Evolutionary conservation across 2,888 invertebrate species (phyloP).

Genomic region (Nasonovia ribisnigri): DNA sequence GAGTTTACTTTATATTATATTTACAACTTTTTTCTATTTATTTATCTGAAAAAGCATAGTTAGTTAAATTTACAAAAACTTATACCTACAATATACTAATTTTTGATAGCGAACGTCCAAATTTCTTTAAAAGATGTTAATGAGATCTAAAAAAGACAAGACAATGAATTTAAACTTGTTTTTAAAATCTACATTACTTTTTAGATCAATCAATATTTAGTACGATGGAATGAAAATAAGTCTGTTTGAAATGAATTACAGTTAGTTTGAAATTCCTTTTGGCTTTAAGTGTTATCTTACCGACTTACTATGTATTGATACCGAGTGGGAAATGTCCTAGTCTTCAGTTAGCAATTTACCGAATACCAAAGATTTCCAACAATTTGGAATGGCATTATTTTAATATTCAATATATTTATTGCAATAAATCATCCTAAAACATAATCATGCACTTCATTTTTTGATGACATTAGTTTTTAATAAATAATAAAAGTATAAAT

Average conservation of each 20-base stretch:
- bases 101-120: not conserved
- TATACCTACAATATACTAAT: not conserved
- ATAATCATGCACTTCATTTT: not conserved
- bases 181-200: not conserved
- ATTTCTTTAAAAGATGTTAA: not conserved
- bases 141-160: not conserved
- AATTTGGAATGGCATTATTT: not conserved
- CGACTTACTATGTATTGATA: not conserved
- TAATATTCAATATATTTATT: not conserved
- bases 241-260: not conserved
- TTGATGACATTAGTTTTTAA: not conserved
- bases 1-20: not conserved
- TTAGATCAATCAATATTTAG: not conserved
- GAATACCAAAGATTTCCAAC: not conserved
- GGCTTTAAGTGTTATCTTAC: not conserved
- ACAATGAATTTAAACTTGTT: not conserved
- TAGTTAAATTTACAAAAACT: not conserved
- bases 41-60: not conserved
- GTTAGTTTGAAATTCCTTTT: not conserved
- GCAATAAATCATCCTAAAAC: not conserved
- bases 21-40: too few species aligned
- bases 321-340: not conserved
- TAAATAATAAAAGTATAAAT: not conserved
- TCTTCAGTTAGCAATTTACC: not conserved
- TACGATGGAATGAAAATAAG: not conserved